Evolutionary conservation across 1,140 invertebrate species (phyloP).

Genomic region (Brachionus koreanus): DNA sequence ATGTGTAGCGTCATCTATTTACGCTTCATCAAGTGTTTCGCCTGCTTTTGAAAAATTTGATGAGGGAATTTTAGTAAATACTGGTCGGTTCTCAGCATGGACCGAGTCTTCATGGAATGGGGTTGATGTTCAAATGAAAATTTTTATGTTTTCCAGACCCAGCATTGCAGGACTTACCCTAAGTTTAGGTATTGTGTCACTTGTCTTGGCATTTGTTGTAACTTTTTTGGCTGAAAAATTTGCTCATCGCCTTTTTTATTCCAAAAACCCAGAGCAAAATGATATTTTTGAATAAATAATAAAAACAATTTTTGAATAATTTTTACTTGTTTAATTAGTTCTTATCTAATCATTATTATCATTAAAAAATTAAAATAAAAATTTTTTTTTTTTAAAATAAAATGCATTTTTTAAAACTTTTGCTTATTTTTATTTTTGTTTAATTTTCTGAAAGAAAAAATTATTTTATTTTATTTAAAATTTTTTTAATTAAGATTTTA

Average conservation of each 20-base stretch:
- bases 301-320: slow-evolving; percentile 32
- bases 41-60: slow-evolving; percentile 38
- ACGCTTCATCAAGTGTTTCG: neutral
- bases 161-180: neutral
- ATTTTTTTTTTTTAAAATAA: neutral
- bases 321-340: neutral
- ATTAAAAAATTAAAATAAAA: neutral
- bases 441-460: too few species aligned
- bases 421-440: neutral
- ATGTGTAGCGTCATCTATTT: slow-evolving; percentile 34
- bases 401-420: neutral
- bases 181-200: neutral
- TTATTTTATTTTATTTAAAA: too few species aligned
- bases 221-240: neutral
- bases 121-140: slow-evolving; percentile 21
- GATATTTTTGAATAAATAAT: slow-evolving; percentile 36
- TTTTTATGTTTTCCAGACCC: slow-evolving; percentile 3
- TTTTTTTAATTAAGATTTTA: neutral
- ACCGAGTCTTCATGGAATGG: slow-evolving; percentile 41
- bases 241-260: neutral
- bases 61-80: neutral
- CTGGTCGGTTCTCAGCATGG: slow-evolving; percentile 11
- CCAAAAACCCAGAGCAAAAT: neutral
- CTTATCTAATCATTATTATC: neutral
- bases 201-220: neutral